A percentile compares a stretch with the other conserved stretches of the same genome.
These are phyloP conservation scores for Helicolenus hilgendorfi DNA, from an alignment of 2,797 vertebrate species.

Conservation along the genomic window DNA sequence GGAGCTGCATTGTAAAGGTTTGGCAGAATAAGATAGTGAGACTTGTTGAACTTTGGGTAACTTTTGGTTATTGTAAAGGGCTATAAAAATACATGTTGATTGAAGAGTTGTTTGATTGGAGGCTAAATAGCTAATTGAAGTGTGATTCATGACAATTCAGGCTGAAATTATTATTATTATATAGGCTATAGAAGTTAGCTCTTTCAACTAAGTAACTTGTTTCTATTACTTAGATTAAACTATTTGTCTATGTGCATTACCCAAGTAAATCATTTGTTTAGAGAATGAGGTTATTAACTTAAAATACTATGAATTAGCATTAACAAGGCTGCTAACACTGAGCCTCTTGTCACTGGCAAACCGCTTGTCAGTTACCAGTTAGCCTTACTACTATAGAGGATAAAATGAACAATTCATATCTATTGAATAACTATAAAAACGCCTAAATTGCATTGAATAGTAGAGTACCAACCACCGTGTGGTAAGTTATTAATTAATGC, in stretches of 20 bases:
- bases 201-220: background rate
- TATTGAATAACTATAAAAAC: background rate
- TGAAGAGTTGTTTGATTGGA: background rate
- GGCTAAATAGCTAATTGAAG: background rate
- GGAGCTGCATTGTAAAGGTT: background rate
- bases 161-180: background rate
- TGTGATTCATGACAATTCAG: background rate
- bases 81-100: no score
- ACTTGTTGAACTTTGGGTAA: no score
- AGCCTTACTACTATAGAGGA: background rate
- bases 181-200: background rate
- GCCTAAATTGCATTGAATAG: no score
- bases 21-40: no score
- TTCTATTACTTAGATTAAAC: background rate
- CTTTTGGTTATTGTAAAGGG: no score
- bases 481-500: background rate
- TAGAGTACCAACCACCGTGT: background rate
- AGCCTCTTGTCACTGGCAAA: background rate
- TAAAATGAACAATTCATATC: rapidly evolving
- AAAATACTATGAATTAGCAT: background rate
- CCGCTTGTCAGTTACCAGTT: background rate
- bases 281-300: no score
- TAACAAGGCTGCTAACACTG: background rate
- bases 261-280: background rate
- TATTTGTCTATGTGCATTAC: background rate